Conservation (phyloP, 2,113 vertebrate species). For the Gnathonemus longibarbis region DNA sequence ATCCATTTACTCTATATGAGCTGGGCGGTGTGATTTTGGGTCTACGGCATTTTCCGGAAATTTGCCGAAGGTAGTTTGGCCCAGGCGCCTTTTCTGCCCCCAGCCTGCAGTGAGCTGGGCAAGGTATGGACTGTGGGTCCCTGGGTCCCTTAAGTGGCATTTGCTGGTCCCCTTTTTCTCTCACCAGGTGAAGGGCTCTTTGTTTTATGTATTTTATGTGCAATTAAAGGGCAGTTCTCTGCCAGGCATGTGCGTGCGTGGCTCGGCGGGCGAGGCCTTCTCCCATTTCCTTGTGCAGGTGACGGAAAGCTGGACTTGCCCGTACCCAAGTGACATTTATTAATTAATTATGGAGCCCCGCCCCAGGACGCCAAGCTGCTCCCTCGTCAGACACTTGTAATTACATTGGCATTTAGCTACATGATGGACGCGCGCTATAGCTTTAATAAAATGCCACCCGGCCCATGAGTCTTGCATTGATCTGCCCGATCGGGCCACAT, state of each 20-base stretch:
- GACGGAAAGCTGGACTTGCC: slow-evolving; percentile 38
- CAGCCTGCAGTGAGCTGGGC: neutral
- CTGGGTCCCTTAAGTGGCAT: neutral
- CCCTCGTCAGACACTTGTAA: slow-evolving; percentile 63
- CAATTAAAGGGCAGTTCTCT: neutral
- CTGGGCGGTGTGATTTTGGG: neutral
- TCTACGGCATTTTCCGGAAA: neutral
- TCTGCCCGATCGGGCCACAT: slow-evolving; percentile 28
- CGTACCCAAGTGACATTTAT: slow-evolving; percentile 58
- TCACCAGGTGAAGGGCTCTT: neutral
- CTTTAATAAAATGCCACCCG: slow-evolving; percentile 59
- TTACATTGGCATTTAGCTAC: slow-evolving; percentile 66
- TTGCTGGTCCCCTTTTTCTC: neutral
- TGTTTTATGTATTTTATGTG: neutral
- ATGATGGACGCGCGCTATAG: slow-evolving; percentile 53
- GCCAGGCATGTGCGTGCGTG: neutral
- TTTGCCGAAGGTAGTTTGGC: neutral
- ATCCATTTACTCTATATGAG: neutral
- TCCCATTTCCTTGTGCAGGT: slow-evolving; percentile 17
- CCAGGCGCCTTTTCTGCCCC: neutral
- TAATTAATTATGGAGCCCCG: slow-evolving; percentile 62
- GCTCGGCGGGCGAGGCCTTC: neutral
- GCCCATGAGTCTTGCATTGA: slow-evolving; percentile 44
- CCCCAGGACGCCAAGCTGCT: slow-evolving; percentile 51
- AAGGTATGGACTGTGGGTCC: neutral